A percentile compares a stretch with the other conserved stretches of the same genome.
Conservation (phyloP, 2,888 invertebrate species). For the Spialia ferax region DNA sequence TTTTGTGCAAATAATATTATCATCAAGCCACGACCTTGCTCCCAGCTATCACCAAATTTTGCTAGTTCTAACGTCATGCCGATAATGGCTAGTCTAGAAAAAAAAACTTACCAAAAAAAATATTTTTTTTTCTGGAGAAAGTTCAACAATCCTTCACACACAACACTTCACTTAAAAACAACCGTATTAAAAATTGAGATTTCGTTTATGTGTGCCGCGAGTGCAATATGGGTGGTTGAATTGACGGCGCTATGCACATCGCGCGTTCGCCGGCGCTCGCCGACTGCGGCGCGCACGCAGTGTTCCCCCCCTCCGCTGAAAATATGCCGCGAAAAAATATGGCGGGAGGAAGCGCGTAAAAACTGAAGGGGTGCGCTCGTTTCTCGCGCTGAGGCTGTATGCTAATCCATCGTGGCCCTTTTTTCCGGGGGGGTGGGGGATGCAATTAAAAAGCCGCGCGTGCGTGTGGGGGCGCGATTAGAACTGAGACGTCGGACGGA, state of each 20-base stretch:
- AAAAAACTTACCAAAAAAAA: constrained; percentile 57
- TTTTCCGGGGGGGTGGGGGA: constrained; percentile 82
- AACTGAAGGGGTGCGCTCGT: constrained; percentile 82
- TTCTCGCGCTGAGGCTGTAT: constrained; percentile 76
- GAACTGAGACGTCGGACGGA: constrained; percentile 81
- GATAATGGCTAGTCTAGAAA: constrained; percentile 58
- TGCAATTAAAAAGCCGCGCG: constrained; percentile 86
- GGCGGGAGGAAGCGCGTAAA: constrained; percentile 80
- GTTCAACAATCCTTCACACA: constrained; percentile 47
- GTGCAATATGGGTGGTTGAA: constrained; percentile 54
- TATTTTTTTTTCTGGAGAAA: constrained; percentile 31
- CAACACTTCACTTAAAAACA: constrained; percentile 52
- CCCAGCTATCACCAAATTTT: constrained; percentile 82
- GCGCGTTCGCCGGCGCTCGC: constrained; percentile 77
- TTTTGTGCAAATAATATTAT: constrained; percentile 86
- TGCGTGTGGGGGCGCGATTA: constrained; percentile 85
- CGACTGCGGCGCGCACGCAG: constrained; percentile 82
- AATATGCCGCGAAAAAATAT: constrained; percentile 78
- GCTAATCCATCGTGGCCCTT: constrained; percentile 84
- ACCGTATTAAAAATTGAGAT: constrained; percentile 45
- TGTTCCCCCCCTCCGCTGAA: constrained; percentile 57
- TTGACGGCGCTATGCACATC: constrained; percentile 65
- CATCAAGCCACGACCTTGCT: constrained; percentile 81
- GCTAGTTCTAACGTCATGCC: constrained; percentile 74
- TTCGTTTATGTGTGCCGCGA: constrained; percentile 53